phyloP scores from a whole-genome alignment of 2,113 vertebrate genomes.

The Ceratotherium simum region DNA sequence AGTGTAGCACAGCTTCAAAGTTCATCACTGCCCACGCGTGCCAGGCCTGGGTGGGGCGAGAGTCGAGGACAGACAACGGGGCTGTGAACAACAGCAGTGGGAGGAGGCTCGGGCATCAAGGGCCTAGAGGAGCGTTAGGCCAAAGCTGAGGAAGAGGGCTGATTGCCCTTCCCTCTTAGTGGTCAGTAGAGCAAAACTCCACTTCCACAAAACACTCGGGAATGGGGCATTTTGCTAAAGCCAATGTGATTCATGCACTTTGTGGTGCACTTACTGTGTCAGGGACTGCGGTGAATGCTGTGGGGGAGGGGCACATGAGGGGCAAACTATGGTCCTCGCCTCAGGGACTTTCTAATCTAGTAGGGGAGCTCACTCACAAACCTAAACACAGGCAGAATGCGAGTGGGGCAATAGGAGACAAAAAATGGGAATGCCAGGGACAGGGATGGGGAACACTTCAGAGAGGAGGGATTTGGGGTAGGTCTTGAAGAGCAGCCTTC shows the following conservation, averaged over 20 bases:
- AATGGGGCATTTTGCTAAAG: neutral
- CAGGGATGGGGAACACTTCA: neutral
- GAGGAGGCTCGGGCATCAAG: neutral
- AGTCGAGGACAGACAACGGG: neutral
- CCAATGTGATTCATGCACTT: neutral
- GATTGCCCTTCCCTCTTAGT: neutral
- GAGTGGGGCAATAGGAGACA: neutral
- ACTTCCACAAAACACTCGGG: neutral
- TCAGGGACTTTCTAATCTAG: neutral
- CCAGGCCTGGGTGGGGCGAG: slow-evolving; percentile 91
- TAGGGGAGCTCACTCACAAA: neutral
- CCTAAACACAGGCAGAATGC: neutral
- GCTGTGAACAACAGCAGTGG: neutral
- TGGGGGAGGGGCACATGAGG: no score
- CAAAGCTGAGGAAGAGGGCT: neutral
- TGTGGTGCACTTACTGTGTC: neutral
- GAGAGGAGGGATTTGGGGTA: neutral
- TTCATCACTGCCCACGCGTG: slow-evolving; percentile 99
- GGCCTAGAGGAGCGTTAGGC: neutral
- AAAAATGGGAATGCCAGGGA: neutral
- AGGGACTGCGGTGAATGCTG: fast-evolving
- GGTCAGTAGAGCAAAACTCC: neutral
- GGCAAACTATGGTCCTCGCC: neutral
- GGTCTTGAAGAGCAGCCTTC: neutral
- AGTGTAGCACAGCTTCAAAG: slow-evolving; percentile 98